These are phyloP conservation scores for Cassiopea andromeda DNA, from an alignment of 30 jellyfish, hydroid and myxozoan species.

Conservation along the genomic window DNA sequence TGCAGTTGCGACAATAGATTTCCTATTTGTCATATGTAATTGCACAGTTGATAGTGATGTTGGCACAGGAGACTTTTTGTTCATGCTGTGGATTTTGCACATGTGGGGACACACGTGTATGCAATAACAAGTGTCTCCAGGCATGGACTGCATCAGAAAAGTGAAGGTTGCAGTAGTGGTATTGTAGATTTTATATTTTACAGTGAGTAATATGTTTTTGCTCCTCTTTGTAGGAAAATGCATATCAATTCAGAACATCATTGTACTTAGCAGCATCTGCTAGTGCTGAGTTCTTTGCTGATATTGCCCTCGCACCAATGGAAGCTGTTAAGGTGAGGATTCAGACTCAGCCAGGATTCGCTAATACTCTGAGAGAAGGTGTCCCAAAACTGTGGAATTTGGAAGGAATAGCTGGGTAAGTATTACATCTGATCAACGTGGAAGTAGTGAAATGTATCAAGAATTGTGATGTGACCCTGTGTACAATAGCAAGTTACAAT, in stretches of 20 bases:
- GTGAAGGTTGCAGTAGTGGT: neutral
- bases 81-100: no score
- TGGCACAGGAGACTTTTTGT: no score
- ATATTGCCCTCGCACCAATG: constrained; percentile 98
- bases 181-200: neutral
- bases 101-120: no score
- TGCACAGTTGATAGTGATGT: no score
- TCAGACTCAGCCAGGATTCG: constrained; percentile 98
- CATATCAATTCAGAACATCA: constrained; percentile 95
- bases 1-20: no score
- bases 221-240: constrained; percentile 76
- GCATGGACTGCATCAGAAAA: neutral
- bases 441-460: neutral
- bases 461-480: no score
- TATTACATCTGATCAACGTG: no score
- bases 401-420: constrained; percentile 96
- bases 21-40: no score
- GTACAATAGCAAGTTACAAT: no score
- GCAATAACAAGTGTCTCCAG: no score
- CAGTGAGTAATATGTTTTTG: neutral
- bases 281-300: constrained; percentile 99
- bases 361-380: constrained; percentile 97
- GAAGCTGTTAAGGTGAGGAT: constrained; percentile 99
- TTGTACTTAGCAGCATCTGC: constrained; percentile 99
- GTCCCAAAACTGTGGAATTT: constrained; percentile 80